Conservation (phyloP, 2,888 invertebrate species). For the Habroteleia sp. region DNA sequence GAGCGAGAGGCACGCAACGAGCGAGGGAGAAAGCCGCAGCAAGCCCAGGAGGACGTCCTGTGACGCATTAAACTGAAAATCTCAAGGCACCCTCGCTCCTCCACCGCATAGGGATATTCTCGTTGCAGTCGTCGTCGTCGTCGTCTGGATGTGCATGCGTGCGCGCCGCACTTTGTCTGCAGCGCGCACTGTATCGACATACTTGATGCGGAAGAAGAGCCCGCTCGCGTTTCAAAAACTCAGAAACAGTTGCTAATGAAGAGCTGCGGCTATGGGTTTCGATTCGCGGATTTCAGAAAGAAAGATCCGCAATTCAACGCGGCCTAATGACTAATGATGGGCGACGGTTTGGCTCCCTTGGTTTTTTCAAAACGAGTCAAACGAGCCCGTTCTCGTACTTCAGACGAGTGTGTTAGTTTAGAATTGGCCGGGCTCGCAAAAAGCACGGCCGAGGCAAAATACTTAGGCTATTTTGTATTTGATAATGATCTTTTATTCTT, state of each 20-base stretch:
- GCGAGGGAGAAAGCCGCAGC: constrained; percentile 67
- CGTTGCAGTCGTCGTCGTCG: constrained; percentile 12
- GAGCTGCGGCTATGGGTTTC: constrained; percentile 5
- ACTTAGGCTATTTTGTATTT: constrained; percentile 7
- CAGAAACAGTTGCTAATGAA: constrained; percentile 46
- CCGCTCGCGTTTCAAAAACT: constrained; percentile 34
- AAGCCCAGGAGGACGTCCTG: constrained; percentile 76
- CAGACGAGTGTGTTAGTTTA: constrained; percentile 4
- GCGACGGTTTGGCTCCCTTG: background rate
- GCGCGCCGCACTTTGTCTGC: constrained; percentile 40
- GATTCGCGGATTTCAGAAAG: constrained; percentile 18
- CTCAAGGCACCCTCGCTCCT: constrained; percentile 75
- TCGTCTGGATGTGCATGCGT: constrained; percentile 51
- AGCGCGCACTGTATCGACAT: constrained; percentile 22
- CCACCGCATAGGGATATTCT: constrained; percentile 49
- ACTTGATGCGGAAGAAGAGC: constrained; percentile 11
- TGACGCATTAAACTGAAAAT: constrained; percentile 79
- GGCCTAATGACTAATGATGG: background rate
- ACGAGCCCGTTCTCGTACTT: constrained; percentile 1
- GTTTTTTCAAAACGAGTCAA: background rate
- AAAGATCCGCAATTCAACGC: background rate
- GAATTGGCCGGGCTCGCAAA: constrained; percentile 6
- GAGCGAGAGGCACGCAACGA: constrained; percentile 31
- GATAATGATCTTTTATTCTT: constrained; percentile 4
- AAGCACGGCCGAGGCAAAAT: constrained; percentile 3